Percentiles rank a stretch among this genome's conserved stretches.
Evolutionary conservation across 92 coral and sea anemone genomes (phyloP).

Genomic region (Epizoanthus ramosus): DNA sequence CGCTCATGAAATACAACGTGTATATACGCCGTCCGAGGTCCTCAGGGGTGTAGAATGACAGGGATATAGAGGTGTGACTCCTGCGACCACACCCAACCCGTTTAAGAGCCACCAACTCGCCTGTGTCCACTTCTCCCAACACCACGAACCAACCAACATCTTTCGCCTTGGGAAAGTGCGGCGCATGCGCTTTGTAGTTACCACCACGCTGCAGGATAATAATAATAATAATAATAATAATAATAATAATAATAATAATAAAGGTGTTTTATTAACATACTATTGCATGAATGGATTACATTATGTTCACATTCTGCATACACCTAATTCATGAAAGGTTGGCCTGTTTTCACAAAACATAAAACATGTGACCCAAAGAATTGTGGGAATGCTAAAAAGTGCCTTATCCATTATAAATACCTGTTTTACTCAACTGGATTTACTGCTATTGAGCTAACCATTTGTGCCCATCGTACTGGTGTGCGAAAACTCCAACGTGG

Average conservation of each 20-base stretch:
- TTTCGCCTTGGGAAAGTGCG: conserved; percentile 90
- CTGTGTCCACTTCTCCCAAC: conserved; percentile 91
- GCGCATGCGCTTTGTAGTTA: conserved; percentile 86
- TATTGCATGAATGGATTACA: too few species aligned
- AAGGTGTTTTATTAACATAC: too few species aligned
- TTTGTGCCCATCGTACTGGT: too few species aligned
- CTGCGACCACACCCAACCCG: conserved; percentile 80
- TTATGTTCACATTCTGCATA: too few species aligned
- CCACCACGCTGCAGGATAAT: conserved; percentile 48
- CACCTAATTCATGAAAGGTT: too few species aligned
- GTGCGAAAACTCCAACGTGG: too few species aligned
- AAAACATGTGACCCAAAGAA: too few species aligned
- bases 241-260: neutral
- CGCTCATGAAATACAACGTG: conserved; percentile 88
- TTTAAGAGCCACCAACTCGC: conserved; percentile 92
- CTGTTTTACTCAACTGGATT: too few species aligned
- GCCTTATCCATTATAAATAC: too few species aligned
- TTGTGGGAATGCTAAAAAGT: too few species aligned
- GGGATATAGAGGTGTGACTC: conserved; percentile 65
- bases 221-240: neutral
- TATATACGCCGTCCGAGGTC: conserved; percentile 83
- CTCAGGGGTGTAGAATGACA: conserved; percentile 95
- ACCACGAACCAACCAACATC: conserved; percentile 96
- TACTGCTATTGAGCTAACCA: too few species aligned
- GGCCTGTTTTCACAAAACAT: too few species aligned